A percentile compares a stretch with the other conserved stretches of the same genome.
Conservation (phyloP, 2,888 invertebrate species). For the Conomelus anceps region DNA sequence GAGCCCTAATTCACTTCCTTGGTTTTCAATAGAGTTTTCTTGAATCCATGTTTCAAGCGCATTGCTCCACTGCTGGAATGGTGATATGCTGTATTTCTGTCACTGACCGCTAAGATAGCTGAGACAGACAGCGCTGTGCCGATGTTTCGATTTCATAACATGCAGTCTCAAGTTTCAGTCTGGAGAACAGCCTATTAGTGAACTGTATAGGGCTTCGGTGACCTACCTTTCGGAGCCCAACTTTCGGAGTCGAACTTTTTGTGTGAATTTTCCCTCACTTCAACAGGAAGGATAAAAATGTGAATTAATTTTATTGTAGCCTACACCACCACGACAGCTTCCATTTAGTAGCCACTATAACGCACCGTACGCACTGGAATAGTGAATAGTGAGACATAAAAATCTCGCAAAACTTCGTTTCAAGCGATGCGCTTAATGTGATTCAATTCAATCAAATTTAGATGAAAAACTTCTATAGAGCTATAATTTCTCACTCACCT, state of each 20-base stretch:
- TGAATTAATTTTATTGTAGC: too few species aligned
- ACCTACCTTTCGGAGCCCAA: not conserved
- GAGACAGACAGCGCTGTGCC: not conserved
- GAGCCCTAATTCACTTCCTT: not conserved
- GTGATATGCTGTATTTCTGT: not conserved
- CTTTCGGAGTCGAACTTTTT: not conserved
- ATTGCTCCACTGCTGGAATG: not conserved
- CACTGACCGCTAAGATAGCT: not conserved
- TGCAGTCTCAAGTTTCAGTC: not conserved
- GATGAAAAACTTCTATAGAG: too few species aligned
- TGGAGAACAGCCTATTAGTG: not conserved
- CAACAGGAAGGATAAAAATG: not conserved
- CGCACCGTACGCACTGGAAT: too few species aligned
- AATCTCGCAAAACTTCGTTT: too few species aligned
- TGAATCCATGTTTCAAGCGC: not conserved
- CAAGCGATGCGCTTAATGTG: too few species aligned
- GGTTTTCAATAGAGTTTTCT: not conserved
- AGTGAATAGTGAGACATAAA: too few species aligned
- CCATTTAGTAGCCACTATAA: too few species aligned
- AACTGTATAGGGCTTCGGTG: not conserved
- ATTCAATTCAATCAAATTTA: too few species aligned
- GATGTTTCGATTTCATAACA: not conserved
- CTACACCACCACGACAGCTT: too few species aligned
- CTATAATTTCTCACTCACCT: too few species aligned
- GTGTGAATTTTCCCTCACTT: not conserved